phyloP scores from a whole-genome alignment of 2,888 invertebrate genomes.

The Apocheima hispidaria region DNA sequence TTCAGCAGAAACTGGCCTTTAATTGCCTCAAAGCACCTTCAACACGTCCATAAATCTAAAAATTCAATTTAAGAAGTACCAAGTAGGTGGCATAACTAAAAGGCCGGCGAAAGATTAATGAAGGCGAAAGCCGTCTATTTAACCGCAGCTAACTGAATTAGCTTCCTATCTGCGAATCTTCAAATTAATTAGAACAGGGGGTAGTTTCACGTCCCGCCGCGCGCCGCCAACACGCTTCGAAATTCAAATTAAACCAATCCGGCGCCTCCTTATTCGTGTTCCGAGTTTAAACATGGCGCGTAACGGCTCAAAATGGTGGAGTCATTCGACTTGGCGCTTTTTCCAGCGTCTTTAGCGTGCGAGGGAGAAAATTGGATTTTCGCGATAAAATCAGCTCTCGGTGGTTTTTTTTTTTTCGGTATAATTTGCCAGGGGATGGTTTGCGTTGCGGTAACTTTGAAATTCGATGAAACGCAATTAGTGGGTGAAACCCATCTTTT shows the following conservation, averaged over 20 bases:
- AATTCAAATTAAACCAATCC: conserved; percentile 86
- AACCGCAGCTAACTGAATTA: conserved; percentile 83
- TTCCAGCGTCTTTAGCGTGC: conserved; percentile 85
- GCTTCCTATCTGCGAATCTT: conserved; percentile 82
- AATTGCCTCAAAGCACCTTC: conserved; percentile 35
- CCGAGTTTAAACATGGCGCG: conserved; percentile 81
- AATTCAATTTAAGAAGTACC: conserved; percentile 47
- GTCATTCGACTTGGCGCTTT: conserved; percentile 85
- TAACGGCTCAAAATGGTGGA: conserved; percentile 82
- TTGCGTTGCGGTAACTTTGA: conserved; percentile 69
- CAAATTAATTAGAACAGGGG: conserved; percentile 82
- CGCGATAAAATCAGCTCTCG: conserved; percentile 85
- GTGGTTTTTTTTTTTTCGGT: conserved; percentile 74
- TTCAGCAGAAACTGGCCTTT: conserved; percentile 38
- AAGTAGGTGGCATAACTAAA: conserved; percentile 70
- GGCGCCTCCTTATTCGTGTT: conserved; percentile 86
- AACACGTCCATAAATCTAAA: conserved; percentile 40
- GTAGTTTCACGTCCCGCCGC: conserved; percentile 56
- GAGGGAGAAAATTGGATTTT: conserved; percentile 86
- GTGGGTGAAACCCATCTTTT: conserved; percentile 59
- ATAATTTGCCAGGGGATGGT: conserved; percentile 77
- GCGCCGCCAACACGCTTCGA: conserved; percentile 72
- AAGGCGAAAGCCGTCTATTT: conserved; percentile 72
- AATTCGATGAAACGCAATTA: conserved; percentile 79
- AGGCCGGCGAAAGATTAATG: conserved; percentile 74